Conservation (phyloP, 2,113 vertebrate species). For the Psettodes erumei region DNA sequence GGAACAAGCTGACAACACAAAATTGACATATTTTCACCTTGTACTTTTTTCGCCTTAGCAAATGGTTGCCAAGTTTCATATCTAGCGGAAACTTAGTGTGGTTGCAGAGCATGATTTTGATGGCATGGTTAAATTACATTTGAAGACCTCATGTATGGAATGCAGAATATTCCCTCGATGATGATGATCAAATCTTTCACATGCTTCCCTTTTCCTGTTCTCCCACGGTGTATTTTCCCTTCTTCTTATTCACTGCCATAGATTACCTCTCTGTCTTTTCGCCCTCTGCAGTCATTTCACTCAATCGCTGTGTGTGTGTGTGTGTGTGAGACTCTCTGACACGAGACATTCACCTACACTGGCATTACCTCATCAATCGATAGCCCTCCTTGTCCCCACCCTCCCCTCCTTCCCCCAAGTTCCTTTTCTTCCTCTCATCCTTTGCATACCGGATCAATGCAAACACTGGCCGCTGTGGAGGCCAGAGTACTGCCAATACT, state of each 20-base stretch:
- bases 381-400: slow-evolving; percentile 56
- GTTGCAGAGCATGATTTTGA: not conserved
- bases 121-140: no score
- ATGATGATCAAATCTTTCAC: not conserved
- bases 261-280: slow-evolving; percentile 5
- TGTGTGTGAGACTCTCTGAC: slow-evolving; percentile 29
- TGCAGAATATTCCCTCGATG: not conserved
- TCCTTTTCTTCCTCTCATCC: slow-evolving; percentile 24
- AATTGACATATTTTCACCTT: no score
- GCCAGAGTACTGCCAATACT: slow-evolving; percentile 37
- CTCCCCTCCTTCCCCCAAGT: slow-evolving; percentile 27
- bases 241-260: not conserved
- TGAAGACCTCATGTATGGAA: not conserved
- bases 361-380: slow-evolving; percentile 77
- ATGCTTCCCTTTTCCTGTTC: not conserved
- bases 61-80: no score
- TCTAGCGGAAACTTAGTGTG: no score
- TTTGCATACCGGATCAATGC: slow-evolving; percentile 60
- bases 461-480: slow-evolving; percentile 32
- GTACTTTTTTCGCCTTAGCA: no score
- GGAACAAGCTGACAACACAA: no score
- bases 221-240: not conserved
- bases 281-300: not conserved
- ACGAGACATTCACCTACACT: slow-evolving; percentile 58
- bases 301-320: not conserved